These are phyloP conservation scores for Brachystomella parvula DNA, from an alignment of 1,140 invertebrate genomes.

Conservation along the genomic window DNA sequence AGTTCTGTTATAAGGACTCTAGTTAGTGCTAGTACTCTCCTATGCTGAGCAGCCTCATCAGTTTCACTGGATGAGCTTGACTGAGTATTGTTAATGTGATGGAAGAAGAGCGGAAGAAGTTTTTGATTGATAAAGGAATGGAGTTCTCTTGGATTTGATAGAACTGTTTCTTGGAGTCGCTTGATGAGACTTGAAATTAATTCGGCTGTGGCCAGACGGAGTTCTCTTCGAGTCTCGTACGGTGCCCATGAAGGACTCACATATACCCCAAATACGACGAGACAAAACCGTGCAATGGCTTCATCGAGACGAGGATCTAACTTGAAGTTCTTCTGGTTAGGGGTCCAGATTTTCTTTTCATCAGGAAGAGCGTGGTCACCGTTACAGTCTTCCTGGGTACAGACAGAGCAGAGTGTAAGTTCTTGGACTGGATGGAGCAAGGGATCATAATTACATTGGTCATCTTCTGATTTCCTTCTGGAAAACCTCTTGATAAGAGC, in stretches of 20 bases:
- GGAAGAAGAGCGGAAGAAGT: constrained; percentile 28
- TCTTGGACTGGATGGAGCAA: background rate
- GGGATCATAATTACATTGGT: background rate
- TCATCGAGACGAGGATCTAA: constrained; percentile 24
- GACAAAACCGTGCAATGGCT: constrained; percentile 27
- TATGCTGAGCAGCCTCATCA: background rate
- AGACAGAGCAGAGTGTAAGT: background rate
- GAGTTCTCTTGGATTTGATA: constrained; percentile 5
- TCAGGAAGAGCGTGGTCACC: background rate
- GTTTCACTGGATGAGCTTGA: background rate
- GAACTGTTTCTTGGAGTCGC: background rate
- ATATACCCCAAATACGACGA: constrained; percentile 27
- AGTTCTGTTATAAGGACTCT: constrained; percentile 11
- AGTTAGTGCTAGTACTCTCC: constrained; percentile 17
- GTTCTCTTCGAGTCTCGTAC: constrained; percentile 27
- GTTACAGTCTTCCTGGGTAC: background rate
- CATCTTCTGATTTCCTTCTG: background rate
- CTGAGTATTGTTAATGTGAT: constrained; percentile 15
- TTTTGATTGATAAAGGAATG: constrained; percentile 17
- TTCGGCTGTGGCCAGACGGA: constrained; percentile 25
- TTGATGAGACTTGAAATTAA: constrained; percentile 23
- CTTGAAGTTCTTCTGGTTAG: constrained; percentile 13
- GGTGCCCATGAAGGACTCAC: constrained; percentile 31
- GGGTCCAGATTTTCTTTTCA: background rate
- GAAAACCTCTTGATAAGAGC: background rate